Conservation (phyloP, 2,888 invertebrate genomes). For the Alentia gelatinosa region DNA sequence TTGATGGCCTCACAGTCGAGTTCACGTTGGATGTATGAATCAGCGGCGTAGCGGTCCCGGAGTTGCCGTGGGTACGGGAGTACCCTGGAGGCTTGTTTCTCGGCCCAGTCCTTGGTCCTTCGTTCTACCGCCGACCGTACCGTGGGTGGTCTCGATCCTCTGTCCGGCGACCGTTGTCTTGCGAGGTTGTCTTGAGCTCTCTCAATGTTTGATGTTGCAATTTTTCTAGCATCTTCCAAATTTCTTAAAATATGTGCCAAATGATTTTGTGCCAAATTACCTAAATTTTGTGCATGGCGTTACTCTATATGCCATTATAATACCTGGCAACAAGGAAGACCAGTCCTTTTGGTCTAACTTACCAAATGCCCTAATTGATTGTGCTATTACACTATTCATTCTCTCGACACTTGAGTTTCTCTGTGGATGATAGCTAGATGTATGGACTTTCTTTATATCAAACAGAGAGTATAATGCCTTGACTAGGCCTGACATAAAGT, state of each 20-base stretch:
- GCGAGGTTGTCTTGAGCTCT: not conserved
- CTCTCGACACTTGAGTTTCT: not conserved
- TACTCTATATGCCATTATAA: not conserved
- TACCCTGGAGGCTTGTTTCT: too few relatives aligned
- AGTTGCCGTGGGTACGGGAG: too few relatives aligned
- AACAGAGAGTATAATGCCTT: not conserved
- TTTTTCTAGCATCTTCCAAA: conserved; percentile 15
- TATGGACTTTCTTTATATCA: not conserved
- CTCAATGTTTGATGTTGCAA: not conserved
- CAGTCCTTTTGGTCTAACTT: too few relatives aligned
- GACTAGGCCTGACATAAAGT: not conserved
- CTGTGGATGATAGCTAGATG: not conserved
- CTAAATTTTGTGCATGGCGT: not conserved
- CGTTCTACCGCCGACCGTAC: too few relatives aligned
- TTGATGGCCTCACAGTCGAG: too few relatives aligned
- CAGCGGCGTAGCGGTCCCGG: too few relatives aligned
- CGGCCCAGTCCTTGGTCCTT: too few relatives aligned
- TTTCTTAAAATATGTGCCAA: not conserved
- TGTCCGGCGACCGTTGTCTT: not conserved
- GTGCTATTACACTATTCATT: too few relatives aligned
- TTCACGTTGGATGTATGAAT: too few relatives aligned
- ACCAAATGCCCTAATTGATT: too few relatives aligned
- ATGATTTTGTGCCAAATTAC: not conserved
- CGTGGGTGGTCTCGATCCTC: too few relatives aligned
- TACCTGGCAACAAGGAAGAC: not conserved